A percentile compares a stretch with the other conserved stretches of the same genome.
Conservation (phyloP, 2,797 vertebrate genomes). For the Chaetophractus vellerosus region DNA sequence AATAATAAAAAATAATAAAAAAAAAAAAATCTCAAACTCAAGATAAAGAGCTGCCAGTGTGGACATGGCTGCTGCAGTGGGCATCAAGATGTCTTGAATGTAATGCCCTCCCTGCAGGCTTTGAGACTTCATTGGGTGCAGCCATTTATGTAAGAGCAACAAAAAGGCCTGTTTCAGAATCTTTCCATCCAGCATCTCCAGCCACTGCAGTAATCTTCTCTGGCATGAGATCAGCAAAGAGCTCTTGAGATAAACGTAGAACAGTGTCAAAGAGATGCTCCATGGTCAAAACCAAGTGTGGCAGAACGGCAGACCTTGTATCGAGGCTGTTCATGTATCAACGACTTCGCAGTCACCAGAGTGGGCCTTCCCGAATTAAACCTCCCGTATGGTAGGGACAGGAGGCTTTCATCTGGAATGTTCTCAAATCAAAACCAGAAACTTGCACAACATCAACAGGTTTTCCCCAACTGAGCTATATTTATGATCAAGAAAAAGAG, state of each 20-base stretch:
- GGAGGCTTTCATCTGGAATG: not conserved
- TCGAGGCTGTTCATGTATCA: not conserved
- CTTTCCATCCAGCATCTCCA: accelerated
- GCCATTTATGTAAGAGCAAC: accelerated
- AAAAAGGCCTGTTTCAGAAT: not conserved
- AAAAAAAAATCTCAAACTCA: too few relatives aligned
- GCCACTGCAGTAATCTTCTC: not conserved
- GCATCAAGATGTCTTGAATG: accelerated
- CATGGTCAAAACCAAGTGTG: accelerated
- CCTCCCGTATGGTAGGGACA: not conserved
- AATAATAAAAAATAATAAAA: too few relatives aligned
- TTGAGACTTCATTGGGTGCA: not conserved
- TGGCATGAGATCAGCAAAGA: not conserved
- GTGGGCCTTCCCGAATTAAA: not conserved
- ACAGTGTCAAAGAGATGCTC: too few relatives aligned
- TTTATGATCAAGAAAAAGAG: not conserved
- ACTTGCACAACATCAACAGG: not conserved
- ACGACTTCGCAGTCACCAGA: accelerated
- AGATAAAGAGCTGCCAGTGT: not conserved
- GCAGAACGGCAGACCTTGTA: not conserved
- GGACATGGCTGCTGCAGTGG: not conserved
- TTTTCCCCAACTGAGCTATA: not conserved
- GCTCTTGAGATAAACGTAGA: not conserved
- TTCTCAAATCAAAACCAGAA: not conserved
- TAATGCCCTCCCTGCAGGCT: accelerated